Conservation (phyloP, 2,888 invertebrate genomes). For the Noctuana brunneofusca region DNA sequence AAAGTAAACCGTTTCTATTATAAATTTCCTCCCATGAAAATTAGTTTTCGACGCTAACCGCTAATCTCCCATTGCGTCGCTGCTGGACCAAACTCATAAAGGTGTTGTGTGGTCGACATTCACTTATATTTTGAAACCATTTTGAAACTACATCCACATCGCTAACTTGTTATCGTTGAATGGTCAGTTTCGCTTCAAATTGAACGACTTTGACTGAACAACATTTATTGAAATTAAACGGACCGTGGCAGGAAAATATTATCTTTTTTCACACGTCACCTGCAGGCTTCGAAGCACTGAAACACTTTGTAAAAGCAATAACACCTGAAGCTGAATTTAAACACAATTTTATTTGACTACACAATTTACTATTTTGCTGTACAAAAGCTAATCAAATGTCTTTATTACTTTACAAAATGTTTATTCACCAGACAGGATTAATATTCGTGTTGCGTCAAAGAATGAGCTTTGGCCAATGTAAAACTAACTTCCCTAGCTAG, state of each 20-base stretch:
- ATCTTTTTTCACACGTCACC: conserved; percentile 12
- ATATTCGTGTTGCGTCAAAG: conserved; percentile 65
- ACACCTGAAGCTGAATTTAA: neutral
- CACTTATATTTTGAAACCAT: neutral
- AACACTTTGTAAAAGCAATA: conserved; percentile 7
- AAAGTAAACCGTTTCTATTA: conserved; percentile 3
- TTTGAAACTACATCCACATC: neutral
- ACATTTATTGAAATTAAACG: conserved; percentile 20
- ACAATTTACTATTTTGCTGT: neutral
- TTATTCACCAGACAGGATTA: conserved; percentile 59
- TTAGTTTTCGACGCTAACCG: conserved; percentile 1
- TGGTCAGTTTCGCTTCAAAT: conserved; percentile 4
- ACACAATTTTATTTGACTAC: conserved; percentile 6
- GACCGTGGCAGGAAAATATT: conserved; percentile 2
- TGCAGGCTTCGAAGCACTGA: conserved; percentile 12
- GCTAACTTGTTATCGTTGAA: conserved; percentile 6
- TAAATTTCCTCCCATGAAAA: conserved; percentile 3
- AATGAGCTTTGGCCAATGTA: conserved; percentile 66
- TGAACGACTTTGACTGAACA: conserved; percentile 17
- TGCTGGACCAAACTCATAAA: conserved; percentile 4
- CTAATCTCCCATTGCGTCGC: conserved; percentile 1
- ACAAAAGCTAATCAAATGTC: conserved; percentile 20
- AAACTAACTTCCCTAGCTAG: conserved; percentile 69
- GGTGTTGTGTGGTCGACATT: neutral
- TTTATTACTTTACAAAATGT: conserved; percentile 42